phyloP scores from a whole-genome alignment of 2,797 vertebrate species.

The Danio aesculapii region DNA sequence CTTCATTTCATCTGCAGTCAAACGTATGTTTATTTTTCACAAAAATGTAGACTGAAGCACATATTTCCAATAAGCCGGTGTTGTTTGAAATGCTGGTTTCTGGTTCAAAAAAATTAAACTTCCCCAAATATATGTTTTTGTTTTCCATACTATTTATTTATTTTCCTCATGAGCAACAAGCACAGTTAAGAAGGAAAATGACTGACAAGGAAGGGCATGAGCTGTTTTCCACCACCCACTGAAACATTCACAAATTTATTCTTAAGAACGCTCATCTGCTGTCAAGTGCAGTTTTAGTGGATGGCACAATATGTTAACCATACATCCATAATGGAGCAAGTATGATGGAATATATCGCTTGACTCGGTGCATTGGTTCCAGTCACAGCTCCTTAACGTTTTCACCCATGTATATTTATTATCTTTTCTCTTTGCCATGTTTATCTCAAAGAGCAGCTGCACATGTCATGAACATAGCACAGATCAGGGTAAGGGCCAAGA shows the following conservation, averaged over 20 bases:
- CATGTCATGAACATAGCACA: conserved; percentile 31
- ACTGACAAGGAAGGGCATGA: conserved; percentile 26
- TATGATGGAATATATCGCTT: conserved; percentile 9
- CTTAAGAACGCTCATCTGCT: conserved; percentile 40
- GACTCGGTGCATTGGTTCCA: conserved; percentile 28
- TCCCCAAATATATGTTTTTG: too few relatives aligned
- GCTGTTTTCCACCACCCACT: conserved; percentile 41
- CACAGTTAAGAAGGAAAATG: conserved; percentile 1
- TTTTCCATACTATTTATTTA: neutral
- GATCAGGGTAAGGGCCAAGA: conserved; percentile 48
- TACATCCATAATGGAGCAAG: conserved; percentile 19
- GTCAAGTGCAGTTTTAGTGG: conserved; percentile 23
- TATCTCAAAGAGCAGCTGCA: conserved; percentile 49
- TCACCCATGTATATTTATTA: conserved; percentile 40
- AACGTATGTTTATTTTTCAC: too few relatives aligned
- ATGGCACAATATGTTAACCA: conserved; percentile 41
- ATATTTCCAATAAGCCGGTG: too few relatives aligned
- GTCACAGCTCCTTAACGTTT: conserved; percentile 30
- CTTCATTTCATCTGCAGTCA: too few relatives aligned
- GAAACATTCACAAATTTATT: conserved; percentile 29
- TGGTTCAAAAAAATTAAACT: neutral
- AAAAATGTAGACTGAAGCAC: too few relatives aligned
- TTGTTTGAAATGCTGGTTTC: too few relatives aligned
- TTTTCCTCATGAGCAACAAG: neutral
- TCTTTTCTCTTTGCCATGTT: conserved; percentile 33